Base-by-base conservation (phyloP, 2,888 invertebrate genomes). In the Nomada flava region DNA sequence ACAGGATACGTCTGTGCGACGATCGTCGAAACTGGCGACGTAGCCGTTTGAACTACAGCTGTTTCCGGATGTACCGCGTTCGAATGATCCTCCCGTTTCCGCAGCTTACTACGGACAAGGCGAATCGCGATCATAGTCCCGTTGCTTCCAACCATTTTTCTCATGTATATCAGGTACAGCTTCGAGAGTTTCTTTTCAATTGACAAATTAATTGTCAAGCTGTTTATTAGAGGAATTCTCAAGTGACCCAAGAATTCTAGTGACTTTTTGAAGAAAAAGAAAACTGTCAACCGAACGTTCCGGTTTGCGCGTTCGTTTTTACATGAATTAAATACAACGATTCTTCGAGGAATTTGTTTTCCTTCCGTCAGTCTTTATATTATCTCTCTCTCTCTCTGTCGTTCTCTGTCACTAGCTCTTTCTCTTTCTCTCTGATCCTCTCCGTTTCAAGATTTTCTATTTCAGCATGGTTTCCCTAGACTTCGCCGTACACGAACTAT, bases 21-120 rank as follows among this genome's bases (percentile, higher is more conserved):
- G 85, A 89, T 89, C 65, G 90, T 86, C 55, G 89, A 85, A 50
- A 88, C 86, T 70, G 79, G 83, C 79, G 87, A 78, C 53, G 95
- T 94, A 89, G 95, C 95, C 90, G 96, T 95, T 92, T 95, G 95
- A 86, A 96, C 95, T 59, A 95, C 94, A 85, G 96, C 79, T 23
- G 83, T 62, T 55, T 88, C 87, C 44, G 87, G 87, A 73, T 88
- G 87, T 29, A 88, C 87, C 11, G 79, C 70, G 13, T 96, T 95
- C 79, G 96, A 96, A 91, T 96, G 96, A 89, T 89, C 97, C 94
- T 97, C 97, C 90, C 97, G 96, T 95, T 97, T 97, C 93, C 97
- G 96, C 95, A 97, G 95, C 95, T 97, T 97, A 95, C 97, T 97
- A 96, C 97, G 97, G 95, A 97, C 97, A 96, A 97, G 96, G 95